Conservation (phyloP, 2,113 vertebrate genomes). For the Rynchops niger region DNA sequence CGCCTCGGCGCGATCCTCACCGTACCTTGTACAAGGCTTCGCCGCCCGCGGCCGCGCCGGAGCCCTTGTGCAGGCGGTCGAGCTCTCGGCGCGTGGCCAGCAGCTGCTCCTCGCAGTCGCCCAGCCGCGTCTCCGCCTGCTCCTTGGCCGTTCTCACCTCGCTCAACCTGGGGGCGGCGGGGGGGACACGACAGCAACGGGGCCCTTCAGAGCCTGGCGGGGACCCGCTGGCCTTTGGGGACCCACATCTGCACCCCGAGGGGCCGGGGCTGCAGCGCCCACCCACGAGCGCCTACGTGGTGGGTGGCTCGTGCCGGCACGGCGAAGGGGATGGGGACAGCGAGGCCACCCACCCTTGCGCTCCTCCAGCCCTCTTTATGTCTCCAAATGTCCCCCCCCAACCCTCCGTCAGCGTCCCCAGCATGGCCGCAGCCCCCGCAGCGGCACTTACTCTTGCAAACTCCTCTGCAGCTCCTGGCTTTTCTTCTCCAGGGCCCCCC, state of each 20-base stretch:
- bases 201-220: not conserved
- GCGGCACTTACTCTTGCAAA: conserved; percentile 77
- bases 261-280: not conserved
- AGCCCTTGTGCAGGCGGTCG: conserved; percentile 58
- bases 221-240: not conserved
- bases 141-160: conserved; percentile 75
- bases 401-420: fast-evolving
- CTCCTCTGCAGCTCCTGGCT: conserved; percentile 81
- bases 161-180: conserved; percentile 69
- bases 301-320: fast-evolving
- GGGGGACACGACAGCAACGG: too few relatives aligned
- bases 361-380: not conserved
- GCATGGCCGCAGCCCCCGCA: fast-evolving
- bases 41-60: not conserved
- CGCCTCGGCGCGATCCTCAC: fast-evolving
- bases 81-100: conserved; percentile 81
- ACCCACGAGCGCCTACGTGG: fast-evolving
- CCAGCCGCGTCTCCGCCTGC: conserved; percentile 67
- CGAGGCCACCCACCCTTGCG: not conserved
- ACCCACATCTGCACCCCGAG: not conserved
- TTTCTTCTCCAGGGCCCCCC: conserved; percentile 78
- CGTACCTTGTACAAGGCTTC: conserved; percentile 65
- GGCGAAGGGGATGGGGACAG: not conserved
- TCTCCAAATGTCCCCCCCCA: not conserved
- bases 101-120: conserved; percentile 82